Conservation (phyloP, 2,888 invertebrate genomes). For the Oligia latruncula region DNA sequence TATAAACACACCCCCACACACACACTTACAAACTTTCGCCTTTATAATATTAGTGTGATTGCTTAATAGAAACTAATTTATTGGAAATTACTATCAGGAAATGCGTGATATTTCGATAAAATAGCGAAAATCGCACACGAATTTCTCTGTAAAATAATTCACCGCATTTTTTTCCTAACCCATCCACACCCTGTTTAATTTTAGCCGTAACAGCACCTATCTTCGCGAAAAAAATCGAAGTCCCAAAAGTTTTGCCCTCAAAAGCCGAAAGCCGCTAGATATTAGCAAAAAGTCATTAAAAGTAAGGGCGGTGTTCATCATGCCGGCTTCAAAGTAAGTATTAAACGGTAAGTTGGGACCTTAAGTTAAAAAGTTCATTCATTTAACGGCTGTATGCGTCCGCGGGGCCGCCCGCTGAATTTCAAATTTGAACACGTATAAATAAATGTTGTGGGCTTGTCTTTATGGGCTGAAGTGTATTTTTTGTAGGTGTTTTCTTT, state of each 20-base stretch:
- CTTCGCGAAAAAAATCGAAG: slow-evolving; percentile 63
- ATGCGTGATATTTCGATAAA: background rate
- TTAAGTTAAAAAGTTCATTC: slow-evolving; percentile 90
- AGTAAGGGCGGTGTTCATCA: slow-evolving; percentile 89
- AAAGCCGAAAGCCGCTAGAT: slow-evolving; percentile 81
- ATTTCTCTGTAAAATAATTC: background rate
- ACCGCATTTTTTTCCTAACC: background rate
- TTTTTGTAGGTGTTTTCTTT: slow-evolving; percentile 6
- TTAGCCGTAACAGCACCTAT: slow-evolving; percentile 28
- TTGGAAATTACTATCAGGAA: background rate
- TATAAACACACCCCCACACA: too few relatives aligned
- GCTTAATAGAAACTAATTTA: background rate
- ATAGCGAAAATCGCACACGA: too few relatives aligned
- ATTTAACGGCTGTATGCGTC: slow-evolving; percentile 88
- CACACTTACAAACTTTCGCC: too few relatives aligned
- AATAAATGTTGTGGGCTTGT: slow-evolving; percentile 54
- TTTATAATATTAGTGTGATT: background rate
- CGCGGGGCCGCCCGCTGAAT: slow-evolving; percentile 77
- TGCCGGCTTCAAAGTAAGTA: slow-evolving; percentile 86
- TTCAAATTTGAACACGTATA: slow-evolving; percentile 80
- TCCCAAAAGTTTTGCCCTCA: slow-evolving; percentile 77
- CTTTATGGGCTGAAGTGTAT: slow-evolving; percentile 20
- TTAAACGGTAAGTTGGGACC: slow-evolving; percentile 83
- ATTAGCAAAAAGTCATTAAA: slow-evolving; percentile 90
- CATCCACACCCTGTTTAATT: slow-evolving; percentile 20